phyloP scores from a whole-genome alignment of 2,888 invertebrate genomes.

The Limnephilus auricula region DNA sequence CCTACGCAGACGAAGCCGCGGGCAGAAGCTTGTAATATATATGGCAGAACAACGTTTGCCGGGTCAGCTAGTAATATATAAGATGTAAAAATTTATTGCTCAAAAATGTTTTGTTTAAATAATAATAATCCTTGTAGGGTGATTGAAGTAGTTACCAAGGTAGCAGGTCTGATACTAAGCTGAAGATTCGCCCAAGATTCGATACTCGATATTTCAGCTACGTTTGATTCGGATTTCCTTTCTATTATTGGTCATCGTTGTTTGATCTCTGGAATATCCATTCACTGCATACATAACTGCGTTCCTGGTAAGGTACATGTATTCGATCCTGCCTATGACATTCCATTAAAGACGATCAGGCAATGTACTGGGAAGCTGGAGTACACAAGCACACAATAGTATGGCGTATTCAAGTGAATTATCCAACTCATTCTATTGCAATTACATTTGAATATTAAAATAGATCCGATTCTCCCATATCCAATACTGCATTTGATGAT shows the following conservation, averaged over 20 bases:
- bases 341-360: conserved; percentile 55
- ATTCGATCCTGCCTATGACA: conserved; percentile 52
- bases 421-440: conserved; percentile 43
- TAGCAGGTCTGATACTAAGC: neutral
- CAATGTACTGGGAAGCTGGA: conserved; percentile 36
- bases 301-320: neutral
- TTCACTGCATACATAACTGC: neutral
- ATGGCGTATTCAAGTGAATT: neutral
- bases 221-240: neutral
- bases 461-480: conserved; percentile 41
- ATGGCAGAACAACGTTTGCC: neutral
- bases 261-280: neutral
- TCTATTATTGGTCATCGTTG: neutral
- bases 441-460: conserved; percentile 52
- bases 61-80: neutral
- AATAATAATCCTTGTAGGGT: neutral
- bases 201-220: neutral
- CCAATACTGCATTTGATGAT: neutral
- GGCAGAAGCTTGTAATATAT: too few relatives aligned
- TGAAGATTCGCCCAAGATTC: neutral
- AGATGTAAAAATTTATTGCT: too few relatives aligned
- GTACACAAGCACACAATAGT: neutral
- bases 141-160: neutral
- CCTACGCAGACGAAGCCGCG: too few relatives aligned
- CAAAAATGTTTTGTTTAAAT: too few relatives aligned